Conservation (phyloP, 2,797 vertebrate genomes). For the Enteromius argenteus region DNA sequence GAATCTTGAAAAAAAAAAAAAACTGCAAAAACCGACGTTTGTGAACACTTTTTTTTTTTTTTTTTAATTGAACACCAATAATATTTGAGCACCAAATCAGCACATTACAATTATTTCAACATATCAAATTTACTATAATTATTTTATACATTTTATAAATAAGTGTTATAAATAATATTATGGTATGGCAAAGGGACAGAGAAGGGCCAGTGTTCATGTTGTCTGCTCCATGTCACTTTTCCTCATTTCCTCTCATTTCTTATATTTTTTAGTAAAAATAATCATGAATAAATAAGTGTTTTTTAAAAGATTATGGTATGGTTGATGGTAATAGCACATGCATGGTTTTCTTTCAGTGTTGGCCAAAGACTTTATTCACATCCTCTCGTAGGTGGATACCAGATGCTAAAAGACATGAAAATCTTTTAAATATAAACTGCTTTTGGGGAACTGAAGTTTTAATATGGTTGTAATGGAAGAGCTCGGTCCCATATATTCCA, state of each 20-base stretch:
- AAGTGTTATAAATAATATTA: no score
- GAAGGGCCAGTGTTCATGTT: no score
- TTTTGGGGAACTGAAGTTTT: slow-evolving; percentile 62
- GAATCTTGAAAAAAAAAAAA: not conserved
- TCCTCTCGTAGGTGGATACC: slow-evolving; percentile 21
- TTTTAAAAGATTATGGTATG: not conserved
- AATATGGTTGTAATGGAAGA: slow-evolving; percentile 66
- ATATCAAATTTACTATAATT: not conserved
- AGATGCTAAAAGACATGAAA: slow-evolving; percentile 15
- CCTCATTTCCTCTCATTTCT: no score
- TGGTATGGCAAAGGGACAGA: no score
- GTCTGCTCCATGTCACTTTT: no score
- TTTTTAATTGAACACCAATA: no score
- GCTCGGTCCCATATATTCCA: slow-evolving; percentile 60
- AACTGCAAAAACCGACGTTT: no score
- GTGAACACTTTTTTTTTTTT: no score
- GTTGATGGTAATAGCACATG: not conserved
- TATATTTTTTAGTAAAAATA: no score
- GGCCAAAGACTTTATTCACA: not conserved
- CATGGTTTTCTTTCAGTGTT: not conserved
- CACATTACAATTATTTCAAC: not conserved
- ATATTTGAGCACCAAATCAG: not conserved
- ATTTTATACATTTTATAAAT: not conserved
- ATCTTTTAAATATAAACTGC: slow-evolving; percentile 32
- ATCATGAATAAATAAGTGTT: not conserved